A percentile compares a stretch with the other conserved stretches of the same genome.
Evolutionary conservation across 2,113 vertebrate genomes (phyloP).

Genomic region (Sitta europaea): DNA sequence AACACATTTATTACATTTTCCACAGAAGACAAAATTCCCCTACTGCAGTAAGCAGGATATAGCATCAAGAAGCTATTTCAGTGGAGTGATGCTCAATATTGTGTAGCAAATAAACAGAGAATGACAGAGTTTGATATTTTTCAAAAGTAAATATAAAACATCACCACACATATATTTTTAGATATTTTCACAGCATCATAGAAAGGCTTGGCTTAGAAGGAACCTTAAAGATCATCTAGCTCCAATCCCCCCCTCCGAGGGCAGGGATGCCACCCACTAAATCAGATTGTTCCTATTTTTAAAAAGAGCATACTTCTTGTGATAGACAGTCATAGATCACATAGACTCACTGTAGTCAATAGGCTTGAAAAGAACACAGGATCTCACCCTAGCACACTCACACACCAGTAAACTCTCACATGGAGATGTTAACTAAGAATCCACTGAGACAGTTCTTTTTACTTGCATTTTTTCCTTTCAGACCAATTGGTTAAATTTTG

Average conservation of each 20-base stretch:
- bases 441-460: background rate
- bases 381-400: background rate
- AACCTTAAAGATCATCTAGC: background rate
- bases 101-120: background rate
- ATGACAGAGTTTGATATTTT: background rate
- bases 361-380: background rate
- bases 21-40: background rate
- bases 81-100: background rate
- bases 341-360: background rate
- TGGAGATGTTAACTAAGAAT: background rate
- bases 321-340: background rate
- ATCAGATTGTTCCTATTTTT: background rate
- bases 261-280: background rate
- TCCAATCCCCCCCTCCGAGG: background rate
- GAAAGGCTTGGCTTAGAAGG: background rate
- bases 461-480: background rate
- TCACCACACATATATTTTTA: background rate
- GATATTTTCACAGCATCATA: background rate
- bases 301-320: background rate
- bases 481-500: background rate
- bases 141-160: background rate
- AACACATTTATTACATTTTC: background rate
- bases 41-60: background rate
- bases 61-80: background rate
- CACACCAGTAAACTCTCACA: background rate